phyloP scores from a whole-genome alignment of 2,888 invertebrate genomes.

The Caenorhabditis sp. region DNA sequence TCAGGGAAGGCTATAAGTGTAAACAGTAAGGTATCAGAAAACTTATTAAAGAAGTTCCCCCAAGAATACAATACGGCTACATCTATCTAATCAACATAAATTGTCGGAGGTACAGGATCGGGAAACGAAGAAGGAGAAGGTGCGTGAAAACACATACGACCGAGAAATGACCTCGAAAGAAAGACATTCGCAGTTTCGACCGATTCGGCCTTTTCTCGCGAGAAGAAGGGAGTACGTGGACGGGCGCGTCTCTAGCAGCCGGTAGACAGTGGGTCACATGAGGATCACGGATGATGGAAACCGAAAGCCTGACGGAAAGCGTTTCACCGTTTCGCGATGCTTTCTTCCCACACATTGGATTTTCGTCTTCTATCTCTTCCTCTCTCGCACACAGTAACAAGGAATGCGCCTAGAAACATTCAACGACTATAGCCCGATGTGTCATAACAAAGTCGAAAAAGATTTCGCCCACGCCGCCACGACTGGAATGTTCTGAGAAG shows the following conservation, averaged over 20 bases:
- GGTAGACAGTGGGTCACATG: conserved; percentile 60
- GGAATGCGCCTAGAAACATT: neutral
- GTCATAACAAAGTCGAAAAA: conserved; percentile 35
- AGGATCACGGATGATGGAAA: conserved; percentile 59
- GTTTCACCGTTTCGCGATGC: neutral
- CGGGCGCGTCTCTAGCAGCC: conserved; percentile 34
- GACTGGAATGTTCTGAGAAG: conserved; percentile 39
- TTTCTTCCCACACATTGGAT: conserved; percentile 2
- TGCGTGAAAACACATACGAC: conserved; percentile 58
- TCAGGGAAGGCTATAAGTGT: conserved; percentile 1
- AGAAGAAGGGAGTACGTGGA: conserved; percentile 8
- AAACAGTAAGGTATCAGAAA: conserved; percentile 2
- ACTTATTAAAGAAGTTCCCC: neutral
- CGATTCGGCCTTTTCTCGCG: conserved; percentile 50
- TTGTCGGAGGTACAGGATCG: conserved; percentile 8
- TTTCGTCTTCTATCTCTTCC: neutral
- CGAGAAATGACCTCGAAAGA: conserved; percentile 68
- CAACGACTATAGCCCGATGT: conserved; percentile 6
- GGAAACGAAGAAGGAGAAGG: neutral
- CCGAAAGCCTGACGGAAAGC: conserved; percentile 25
- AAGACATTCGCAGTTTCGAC: conserved; percentile 61
- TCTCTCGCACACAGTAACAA: neutral
- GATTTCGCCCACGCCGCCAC: conserved; percentile 36
- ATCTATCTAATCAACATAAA: conserved; percentile 32
- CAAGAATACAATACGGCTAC: neutral